phyloP scores from a whole-genome alignment of 37 sponge, comb jelly and placozoan species.

The Eunapius fragilis region DNA sequence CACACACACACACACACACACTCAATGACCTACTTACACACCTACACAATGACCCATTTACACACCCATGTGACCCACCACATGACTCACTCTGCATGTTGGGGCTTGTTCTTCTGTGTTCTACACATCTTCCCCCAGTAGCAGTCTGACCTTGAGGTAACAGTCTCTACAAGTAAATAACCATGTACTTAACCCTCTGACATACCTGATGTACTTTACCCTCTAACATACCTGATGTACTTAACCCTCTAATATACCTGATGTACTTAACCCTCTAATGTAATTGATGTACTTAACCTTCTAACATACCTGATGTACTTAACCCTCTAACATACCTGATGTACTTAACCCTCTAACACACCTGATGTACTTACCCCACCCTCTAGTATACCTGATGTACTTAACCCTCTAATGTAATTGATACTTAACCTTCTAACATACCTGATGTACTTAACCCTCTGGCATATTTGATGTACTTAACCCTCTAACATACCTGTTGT shows the following conservation, averaged over 20 bases:
- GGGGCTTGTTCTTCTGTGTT: slow-evolving; percentile 75
- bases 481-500: too few species aligned
- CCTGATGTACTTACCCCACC: neutral
- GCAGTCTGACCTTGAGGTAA: slow-evolving; percentile 79
- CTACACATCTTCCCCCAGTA: slow-evolving; percentile 84
- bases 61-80: slow-evolving; percentile 11
- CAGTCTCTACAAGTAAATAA: slow-evolving; percentile 37
- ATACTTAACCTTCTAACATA: neutral
- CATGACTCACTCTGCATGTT: slow-evolving; percentile 74
- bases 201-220: neutral
- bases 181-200: neutral
- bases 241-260: neutral
- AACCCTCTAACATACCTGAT: too few species aligned
- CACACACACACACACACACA: slow-evolving; percentile 6
- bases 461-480: neutral
- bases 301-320: neutral
- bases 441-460: neutral
- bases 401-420: neutral
- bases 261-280: too few species aligned
- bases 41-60: neutral
- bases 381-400: too few species aligned
- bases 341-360: neutral
- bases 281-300: neutral
- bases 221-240: neutral
- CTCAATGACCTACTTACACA: slow-evolving; percentile 5